Evolutionary conservation across 2,113 vertebrate species (phyloP).

Genomic region (Xiphophorus couchianus): DNA sequence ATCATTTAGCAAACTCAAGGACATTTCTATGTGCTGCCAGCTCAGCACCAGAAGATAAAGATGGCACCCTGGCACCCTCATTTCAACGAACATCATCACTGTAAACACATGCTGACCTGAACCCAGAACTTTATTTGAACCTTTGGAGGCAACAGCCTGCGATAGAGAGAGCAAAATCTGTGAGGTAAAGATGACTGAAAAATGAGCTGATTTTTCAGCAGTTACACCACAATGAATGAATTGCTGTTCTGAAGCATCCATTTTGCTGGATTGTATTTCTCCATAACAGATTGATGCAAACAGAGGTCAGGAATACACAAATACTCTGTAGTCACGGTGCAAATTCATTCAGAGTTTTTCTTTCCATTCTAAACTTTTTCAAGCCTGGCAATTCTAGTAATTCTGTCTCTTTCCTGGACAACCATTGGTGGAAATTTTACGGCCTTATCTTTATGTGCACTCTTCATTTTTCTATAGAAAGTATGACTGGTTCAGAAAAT

Average conservation of each 20-base stretch:
- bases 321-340: too few species aligned
- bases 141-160: conserved; percentile 13
- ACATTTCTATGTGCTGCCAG: background rate
- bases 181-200: background rate
- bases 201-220: background rate
- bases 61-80: background rate
- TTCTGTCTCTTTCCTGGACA: too few species aligned
- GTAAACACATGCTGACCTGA: conserved; percentile 47
- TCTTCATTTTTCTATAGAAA: too few species aligned
- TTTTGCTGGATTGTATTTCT: background rate
- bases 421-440: too few species aligned
- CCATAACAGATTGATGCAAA: too few species aligned
- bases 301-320: too few species aligned
- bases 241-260: background rate
- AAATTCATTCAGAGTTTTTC: too few species aligned
- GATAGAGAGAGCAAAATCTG: background rate
- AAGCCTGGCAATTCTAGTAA: too few species aligned
- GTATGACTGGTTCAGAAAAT: too few species aligned
- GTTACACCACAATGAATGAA: background rate
- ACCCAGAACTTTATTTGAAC: conserved; percentile 34
- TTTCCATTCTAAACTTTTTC: too few species aligned
- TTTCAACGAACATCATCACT: background rate
- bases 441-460: too few species aligned
- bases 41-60: background rate
- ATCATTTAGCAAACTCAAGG: background rate